phyloP scores from a whole-genome alignment of 2,888 invertebrate species.

The Synanthedon vespiformis region DNA sequence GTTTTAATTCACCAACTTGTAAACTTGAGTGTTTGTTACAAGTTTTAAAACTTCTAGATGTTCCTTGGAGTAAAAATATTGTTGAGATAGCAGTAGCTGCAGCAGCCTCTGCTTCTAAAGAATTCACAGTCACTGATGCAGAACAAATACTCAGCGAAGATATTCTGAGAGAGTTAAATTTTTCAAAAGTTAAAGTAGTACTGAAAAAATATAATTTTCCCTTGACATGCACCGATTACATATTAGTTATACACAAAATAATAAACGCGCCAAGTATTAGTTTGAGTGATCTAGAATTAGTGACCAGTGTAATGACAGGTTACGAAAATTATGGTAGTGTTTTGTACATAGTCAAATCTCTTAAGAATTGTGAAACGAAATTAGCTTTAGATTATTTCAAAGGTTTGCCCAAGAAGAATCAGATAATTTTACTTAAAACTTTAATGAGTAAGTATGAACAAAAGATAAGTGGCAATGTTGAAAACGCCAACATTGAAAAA shows the following conservation, averaged over 20 bases:
- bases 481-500: constrained; percentile 33
- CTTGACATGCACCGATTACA: constrained; percentile 46
- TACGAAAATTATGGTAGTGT: constrained; percentile 39
- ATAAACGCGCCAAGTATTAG: constrained; percentile 33
- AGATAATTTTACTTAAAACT: constrained; percentile 37
- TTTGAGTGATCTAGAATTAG: constrained; percentile 42
- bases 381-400: constrained; percentile 45
- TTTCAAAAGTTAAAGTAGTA: constrained; percentile 55
- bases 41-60: constrained; percentile 55
- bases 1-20: constrained; percentile 40
- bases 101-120: constrained; percentile 39
- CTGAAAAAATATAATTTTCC: constrained; percentile 61
- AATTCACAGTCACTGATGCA: constrained; percentile 45
- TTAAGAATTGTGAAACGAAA: constrained; percentile 46
- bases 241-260: constrained; percentile 48
- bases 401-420: constrained; percentile 29
- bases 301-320: constrained; percentile 37
- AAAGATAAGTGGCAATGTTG: constrained; percentile 27
- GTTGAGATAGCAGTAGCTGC: constrained; percentile 38
- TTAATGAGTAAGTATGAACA: constrained; percentile 51
- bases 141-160: constrained; percentile 44
- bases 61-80: constrained; percentile 49
- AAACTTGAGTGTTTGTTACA: constrained; percentile 52
- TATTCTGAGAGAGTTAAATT: constrained; percentile 53
- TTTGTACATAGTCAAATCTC: constrained; percentile 48